A percentile compares a stretch with the other conserved stretches of the same genome.
These are phyloP conservation scores for Halichondria panicea DNA, from an alignment of 37 sponge, comb jelly and placozoan genomes.

Conservation along the genomic window DNA sequence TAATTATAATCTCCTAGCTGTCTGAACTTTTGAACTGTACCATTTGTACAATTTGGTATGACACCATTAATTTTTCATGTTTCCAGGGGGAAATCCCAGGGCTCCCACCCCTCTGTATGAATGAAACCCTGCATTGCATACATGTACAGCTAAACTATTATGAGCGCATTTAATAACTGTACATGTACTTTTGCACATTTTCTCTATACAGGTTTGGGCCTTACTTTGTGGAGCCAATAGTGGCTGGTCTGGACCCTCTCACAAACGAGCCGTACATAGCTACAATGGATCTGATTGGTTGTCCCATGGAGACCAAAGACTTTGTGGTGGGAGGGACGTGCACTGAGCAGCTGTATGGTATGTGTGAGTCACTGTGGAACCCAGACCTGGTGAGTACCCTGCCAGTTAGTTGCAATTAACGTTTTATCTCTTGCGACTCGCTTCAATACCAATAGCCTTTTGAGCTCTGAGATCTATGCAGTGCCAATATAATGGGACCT, in stretches of 20 bases:
- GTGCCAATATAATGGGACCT: too few relatives aligned
- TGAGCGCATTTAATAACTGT: not conserved
- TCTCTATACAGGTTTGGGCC: conserved; percentile 78
- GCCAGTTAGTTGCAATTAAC: too few relatives aligned
- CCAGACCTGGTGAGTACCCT: conserved; percentile 88
- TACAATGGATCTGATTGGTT: conserved; percentile 98
- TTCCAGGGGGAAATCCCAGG: not conserved
- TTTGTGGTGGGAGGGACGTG: conserved; percentile 97
- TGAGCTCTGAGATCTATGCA: too few relatives aligned
- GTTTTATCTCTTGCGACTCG: too few relatives aligned
- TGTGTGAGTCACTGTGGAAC: conserved; percentile 98
- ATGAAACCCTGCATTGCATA: too few relatives aligned
- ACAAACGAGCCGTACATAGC: conserved; percentile 92
- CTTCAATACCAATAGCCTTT: too few relatives aligned
- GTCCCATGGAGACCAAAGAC: conserved; percentile 96
- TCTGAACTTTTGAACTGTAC: too few relatives aligned
- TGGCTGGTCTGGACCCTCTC: conserved; percentile 91
- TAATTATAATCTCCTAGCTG: too few relatives aligned
- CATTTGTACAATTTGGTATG: not conserved
- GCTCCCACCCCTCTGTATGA: too few relatives aligned
- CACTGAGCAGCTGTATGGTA: conserved; percentile 97
- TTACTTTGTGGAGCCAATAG: conserved; percentile 96
- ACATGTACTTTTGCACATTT: conserved; percentile 7
- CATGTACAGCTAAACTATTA: not conserved
- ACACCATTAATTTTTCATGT: not conserved